Evolutionary conservation across 1,140 invertebrate genomes (phyloP), one percentile per base, ranked within the genome.

Genomic region (Apis florea): DNA sequence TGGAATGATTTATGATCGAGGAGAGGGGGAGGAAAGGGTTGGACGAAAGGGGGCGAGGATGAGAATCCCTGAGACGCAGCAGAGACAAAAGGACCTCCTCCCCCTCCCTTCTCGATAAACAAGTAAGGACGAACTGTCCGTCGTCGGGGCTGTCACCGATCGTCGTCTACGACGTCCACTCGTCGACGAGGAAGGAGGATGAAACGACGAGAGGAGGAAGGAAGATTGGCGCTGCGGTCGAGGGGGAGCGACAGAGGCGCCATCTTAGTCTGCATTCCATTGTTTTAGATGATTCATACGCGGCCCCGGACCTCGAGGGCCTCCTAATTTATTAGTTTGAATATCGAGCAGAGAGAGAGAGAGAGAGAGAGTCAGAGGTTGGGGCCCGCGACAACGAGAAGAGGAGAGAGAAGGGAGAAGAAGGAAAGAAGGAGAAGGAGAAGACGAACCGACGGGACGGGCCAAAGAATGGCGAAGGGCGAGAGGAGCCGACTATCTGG

Each of bases 261-360:
- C 85, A 91, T 92, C 87, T 93, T 91, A 91, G 92, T 91, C 92
- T 91, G 92, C 92, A 93, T 93, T 94, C 93, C 92, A 93, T 94
- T 94, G 93, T 94, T 93, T 94, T 92, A 92, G 93, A 93, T 93
- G 93, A 94, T 94, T 93, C 92, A 93, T 93, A 93, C 89, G 89
- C 85, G 83, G 88, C 69, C 82, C 79, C 81, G 76, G 83, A 79
- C 82, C 76, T 74, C 75, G 71, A 87, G 84, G 83, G 85, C 89
- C 85, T 87, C 79, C 86, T 88, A 88, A 88, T 88, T 88, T 88
- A 86, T 87, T 89, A 88, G 88, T 89, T 89, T 85, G 89, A 90
- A 89, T 89, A 88, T 89, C 88, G 86, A 87, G 89, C 87, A 87
- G 83, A 82, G 84, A 80, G 78, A 70, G 83, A 47, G 31, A 47